Percentiles rank a stretch among this genome's conserved stretches.
Evolutionary conservation across 1,140 invertebrate genomes (phyloP).

Genomic region (Magallana ariakensis): DNA sequence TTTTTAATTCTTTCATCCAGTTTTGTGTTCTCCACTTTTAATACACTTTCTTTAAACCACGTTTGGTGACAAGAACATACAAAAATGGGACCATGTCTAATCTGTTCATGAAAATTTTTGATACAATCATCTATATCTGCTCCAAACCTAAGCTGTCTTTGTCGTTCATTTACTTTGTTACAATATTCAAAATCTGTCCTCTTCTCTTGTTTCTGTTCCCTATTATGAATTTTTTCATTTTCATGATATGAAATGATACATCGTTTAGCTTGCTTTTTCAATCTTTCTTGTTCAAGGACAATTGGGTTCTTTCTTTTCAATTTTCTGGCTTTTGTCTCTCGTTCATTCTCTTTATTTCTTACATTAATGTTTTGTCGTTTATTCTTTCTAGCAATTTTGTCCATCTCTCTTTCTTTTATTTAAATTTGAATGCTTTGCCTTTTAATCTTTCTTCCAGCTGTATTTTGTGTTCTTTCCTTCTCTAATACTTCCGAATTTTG

Average conservation of each 20-base stretch:
- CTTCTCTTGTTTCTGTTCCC: background rate
- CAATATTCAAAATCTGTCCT: background rate
- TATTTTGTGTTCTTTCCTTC: background rate
- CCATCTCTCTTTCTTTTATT: background rate
- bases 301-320: background rate
- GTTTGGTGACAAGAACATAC: slow-evolving; percentile 45
- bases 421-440: background rate
- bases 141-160: background rate
- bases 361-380: background rate
- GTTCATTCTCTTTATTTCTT: background rate
- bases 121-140: slow-evolving; percentile 16
- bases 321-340: background rate
- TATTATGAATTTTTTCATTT: slow-evolving; percentile 28
- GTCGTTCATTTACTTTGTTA: slow-evolving; percentile 15
- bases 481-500: background rate
- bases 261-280: background rate
- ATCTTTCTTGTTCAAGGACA: slow-evolving; percentile 21
- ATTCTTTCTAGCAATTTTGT: background rate
- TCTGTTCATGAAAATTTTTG: slow-evolving; percentile 38
- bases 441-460: background rate
- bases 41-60: slow-evolving; percentile 28
- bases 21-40: background rate
- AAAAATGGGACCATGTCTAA: slow-evolving; percentile 35
- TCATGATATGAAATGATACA: background rate
- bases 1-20: background rate